A percentile compares a stretch with the other conserved stretches of the same genome.
phyloP scores from a whole-genome alignment of 1,140 invertebrate species.

The Caerostris extrusa region DNA sequence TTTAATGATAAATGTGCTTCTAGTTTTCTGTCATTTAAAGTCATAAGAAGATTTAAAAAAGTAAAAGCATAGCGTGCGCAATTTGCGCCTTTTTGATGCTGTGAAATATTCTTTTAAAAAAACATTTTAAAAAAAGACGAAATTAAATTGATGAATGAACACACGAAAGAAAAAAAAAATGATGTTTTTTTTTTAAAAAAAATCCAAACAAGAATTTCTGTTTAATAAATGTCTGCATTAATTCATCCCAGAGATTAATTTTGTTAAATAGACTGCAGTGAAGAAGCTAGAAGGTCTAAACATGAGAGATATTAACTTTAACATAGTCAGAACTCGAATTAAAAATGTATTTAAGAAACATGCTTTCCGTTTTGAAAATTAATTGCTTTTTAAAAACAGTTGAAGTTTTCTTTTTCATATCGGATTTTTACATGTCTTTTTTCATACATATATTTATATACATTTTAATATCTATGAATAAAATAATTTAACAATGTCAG shows the following conservation, averaged over 20 bases:
- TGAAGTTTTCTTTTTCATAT: constrained; percentile 26
- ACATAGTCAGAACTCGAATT: neutral
- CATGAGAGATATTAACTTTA: neutral
- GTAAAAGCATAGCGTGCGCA: constrained; percentile 41
- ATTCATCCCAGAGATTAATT: constrained; percentile 73
- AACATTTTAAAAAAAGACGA: constrained; percentile 63
- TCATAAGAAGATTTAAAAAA: constrained; percentile 45
- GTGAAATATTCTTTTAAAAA: constrained; percentile 53
- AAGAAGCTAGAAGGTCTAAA: constrained; percentile 38
- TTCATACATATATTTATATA: no score
- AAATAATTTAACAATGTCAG: neutral
- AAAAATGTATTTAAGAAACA: constrained; percentile 46
- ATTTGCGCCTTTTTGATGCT: constrained; percentile 65
- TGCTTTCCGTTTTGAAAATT: constrained; percentile 42
- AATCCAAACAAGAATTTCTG: constrained; percentile 45
- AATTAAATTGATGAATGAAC: constrained; percentile 70
- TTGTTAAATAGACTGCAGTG: constrained; percentile 64
- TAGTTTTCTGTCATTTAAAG: constrained; percentile 35
- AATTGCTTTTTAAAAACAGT: constrained; percentile 66
- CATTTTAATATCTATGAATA: no score
- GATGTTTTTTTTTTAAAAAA: constrained; percentile 36
- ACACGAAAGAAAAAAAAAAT: constrained; percentile 3
- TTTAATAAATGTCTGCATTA: constrained; percentile 71
- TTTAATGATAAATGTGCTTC: constrained; percentile 64
- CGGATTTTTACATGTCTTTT: no score